These are phyloP conservation scores for Megalonaias nervosa DNA, from an alignment of 1,140 invertebrate species.

Conservation along the genomic window DNA sequence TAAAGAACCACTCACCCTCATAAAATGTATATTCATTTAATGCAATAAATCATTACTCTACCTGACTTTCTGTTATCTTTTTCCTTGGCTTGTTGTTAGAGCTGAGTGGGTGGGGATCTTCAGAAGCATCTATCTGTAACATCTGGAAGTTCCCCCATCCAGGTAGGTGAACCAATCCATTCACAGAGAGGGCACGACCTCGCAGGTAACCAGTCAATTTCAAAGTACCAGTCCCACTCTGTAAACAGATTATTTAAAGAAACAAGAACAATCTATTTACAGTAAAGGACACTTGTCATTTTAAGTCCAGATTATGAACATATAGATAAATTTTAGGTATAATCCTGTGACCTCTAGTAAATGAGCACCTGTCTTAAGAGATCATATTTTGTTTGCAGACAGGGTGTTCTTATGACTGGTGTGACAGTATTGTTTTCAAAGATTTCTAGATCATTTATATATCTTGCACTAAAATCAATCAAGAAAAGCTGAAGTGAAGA, in stretches of 20 bases:
- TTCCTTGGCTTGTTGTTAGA: conserved; percentile 39
- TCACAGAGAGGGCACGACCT: conserved; percentile 83
- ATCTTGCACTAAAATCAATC: too few relatives aligned
- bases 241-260: conserved; percentile 12
- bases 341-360: neutral
- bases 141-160: conserved; percentile 95
- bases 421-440: too few relatives aligned
- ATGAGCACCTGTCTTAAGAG: neutral
- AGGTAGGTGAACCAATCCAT: conserved; percentile 90
- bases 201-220: conserved; percentile 89
- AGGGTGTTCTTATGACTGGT: neutral
- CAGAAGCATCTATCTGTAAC: conserved; percentile 81
- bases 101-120: conserved; percentile 83
- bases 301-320: neutral
- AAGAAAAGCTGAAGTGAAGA: too few relatives aligned
- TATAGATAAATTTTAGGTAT: neutral
- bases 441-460: too few relatives aligned
- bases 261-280: neutral
- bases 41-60: neutral
- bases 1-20: neutral
- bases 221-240: conserved; percentile 78
- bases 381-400: neutral
- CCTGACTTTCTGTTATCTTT: conserved; percentile 24
- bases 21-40: neutral
- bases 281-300: neutral